Conservation (phyloP, 2,797 vertebrate species). For the Halcyon chelicuti region DNA sequence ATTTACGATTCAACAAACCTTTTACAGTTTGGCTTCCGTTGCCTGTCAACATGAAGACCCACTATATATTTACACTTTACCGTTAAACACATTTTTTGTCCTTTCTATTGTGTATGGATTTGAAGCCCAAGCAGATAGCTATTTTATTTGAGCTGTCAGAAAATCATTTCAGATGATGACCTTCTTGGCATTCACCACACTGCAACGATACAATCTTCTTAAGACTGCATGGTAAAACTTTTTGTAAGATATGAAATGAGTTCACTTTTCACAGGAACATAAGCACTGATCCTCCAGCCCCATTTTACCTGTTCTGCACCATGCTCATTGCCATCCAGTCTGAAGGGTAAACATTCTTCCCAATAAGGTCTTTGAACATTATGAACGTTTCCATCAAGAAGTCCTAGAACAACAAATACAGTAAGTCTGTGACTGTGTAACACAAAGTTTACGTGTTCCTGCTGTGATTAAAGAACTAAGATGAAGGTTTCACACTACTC, state of each 20-base stretch:
- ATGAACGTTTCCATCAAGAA: slow-evolving; percentile 98
- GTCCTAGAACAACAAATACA: slow-evolving; percentile 81
- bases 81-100: background rate
- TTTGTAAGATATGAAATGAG: fast-evolving
- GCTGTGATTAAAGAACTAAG: background rate
- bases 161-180: background rate
- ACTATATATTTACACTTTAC: background rate
- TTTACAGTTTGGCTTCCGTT: background rate
- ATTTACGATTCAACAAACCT: background rate
- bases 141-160: background rate
- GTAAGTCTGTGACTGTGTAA: background rate
- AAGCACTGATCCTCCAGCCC: background rate
- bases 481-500: background rate
- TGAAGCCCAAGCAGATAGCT: background rate
- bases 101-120: background rate
- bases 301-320: slow-evolving; percentile 94
- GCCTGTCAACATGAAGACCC: background rate
- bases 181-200: background rate
- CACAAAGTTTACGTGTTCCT: background rate
- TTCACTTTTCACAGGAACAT: background rate
- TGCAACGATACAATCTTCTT: background rate
- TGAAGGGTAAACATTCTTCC: slow-evolving; percentile 93
- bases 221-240: background rate
- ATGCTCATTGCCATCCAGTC: slow-evolving; percentile 99
- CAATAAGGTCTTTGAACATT: slow-evolving; percentile 94